These are phyloP conservation scores for Cyprinella venusta DNA, from an alignment of 2,797 vertebrate species.

Conservation along the genomic window DNA sequence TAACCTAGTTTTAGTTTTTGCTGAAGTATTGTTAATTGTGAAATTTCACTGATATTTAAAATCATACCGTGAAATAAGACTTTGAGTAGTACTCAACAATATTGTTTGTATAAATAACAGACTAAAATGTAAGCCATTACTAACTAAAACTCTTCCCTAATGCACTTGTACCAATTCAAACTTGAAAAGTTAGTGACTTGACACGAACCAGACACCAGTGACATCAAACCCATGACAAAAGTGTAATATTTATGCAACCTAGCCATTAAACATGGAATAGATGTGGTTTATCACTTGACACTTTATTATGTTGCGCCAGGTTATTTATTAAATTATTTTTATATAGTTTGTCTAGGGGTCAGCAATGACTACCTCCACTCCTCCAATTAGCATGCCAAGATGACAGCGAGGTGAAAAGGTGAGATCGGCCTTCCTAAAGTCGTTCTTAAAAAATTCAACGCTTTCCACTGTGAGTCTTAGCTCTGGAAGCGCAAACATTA, in stretches of 20 bases:
- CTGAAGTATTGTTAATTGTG: too few species aligned
- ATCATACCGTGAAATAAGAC: too few species aligned
- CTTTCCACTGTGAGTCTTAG: conserved; percentile 8
- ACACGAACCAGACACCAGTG: neutral
- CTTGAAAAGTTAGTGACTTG: too few species aligned
- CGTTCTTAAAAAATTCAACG: conserved; percentile 29
- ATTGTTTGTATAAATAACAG: too few species aligned
- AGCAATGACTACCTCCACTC: conserved; percentile 11
- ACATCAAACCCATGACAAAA: neutral
- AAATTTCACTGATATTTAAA: too few species aligned
- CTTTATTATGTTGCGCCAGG: neutral
- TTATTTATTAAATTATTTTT: conserved; percentile 15
- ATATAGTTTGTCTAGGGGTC: conserved; percentile 6
- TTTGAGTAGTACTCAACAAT: too few species aligned
- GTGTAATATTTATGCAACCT: neutral
- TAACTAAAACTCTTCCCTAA: neutral
- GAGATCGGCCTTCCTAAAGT: conserved; percentile 10
- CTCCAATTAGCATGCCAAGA: conserved; percentile 28
- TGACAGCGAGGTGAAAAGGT: conserved; percentile 38
- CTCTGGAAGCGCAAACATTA: conserved; percentile 8
- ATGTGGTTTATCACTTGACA: conserved; percentile 16
- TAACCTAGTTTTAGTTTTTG: too few species aligned
- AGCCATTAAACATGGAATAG: neutral
- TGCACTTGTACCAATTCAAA: neutral
- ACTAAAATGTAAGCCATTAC: neutral